A percentile compares a stretch with the other conserved stretches of the same genome.
These are phyloP conservation scores for Drosophila paucipuncta DNA, from an alignment of 2,888 invertebrate species.

Conservation along the genomic window DNA sequence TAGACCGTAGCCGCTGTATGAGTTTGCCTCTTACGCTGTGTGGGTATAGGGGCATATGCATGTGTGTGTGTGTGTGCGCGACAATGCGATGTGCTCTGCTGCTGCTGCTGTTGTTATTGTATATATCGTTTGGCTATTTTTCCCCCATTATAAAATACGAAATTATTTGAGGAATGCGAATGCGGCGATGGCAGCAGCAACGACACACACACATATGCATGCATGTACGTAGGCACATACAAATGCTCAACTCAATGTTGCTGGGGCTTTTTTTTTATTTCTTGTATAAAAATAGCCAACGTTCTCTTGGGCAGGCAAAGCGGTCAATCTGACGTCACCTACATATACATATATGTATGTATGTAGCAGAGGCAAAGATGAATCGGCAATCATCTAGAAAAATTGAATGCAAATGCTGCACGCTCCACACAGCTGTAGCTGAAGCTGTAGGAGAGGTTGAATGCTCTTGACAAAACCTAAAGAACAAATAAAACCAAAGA, in stretches of 20 bases:
- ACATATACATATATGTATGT: not conserved
- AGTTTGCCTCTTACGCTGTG: conserved; percentile 15
- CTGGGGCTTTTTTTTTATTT: conserved; percentile 22
- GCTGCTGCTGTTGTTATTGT: conserved; percentile 7
- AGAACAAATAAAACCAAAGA: conserved; percentile 6
- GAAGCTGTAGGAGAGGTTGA: conserved; percentile 27
- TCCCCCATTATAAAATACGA: conserved; percentile 58
- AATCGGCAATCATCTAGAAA: conserved; percentile 25
- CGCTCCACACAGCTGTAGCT: not conserved
- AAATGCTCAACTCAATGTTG: conserved; percentile 34
- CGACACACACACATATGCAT: conserved; percentile 27
- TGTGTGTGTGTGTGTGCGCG: conserved; percentile 27
- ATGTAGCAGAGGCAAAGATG: conserved; percentile 34
- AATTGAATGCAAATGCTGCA: conserved; percentile 13
- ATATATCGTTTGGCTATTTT: conserved; percentile 46
- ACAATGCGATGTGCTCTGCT: conserved; percentile 45
- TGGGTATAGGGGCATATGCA: conserved; percentile 8
- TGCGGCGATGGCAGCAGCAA: conserved; percentile 50
- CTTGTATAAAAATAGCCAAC: conserved; percentile 43
- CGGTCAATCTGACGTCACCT: conserved; percentile 47
- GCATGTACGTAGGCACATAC: conserved; percentile 23
- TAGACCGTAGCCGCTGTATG: conserved; percentile 22
- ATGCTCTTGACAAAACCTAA: conserved; percentile 44
- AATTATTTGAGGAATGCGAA: conserved; percentile 65
- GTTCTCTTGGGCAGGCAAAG: conserved; percentile 21